Percentiles rank a stretch among this genome's conserved stretches.
phyloP scores from a whole-genome alignment of 2,888 invertebrate genomes.

The Craniophora ligustri region DNA sequence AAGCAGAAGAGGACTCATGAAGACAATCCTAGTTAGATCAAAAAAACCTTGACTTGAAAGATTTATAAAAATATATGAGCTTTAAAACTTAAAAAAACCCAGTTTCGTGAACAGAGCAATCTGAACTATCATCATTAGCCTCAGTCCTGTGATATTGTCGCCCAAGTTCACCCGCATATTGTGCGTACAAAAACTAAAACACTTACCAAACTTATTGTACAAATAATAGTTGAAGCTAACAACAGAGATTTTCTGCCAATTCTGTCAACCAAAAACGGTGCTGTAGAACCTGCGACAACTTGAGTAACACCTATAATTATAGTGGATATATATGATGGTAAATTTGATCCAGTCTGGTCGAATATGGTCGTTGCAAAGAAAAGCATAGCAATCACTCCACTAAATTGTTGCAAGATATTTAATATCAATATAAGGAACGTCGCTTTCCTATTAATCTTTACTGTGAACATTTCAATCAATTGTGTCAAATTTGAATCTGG shows the following conservation, averaged over 20 bases:
- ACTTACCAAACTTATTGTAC: slow-evolving; percentile 68
- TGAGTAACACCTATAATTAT: slow-evolving; percentile 68
- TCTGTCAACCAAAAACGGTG: slow-evolving; percentile 67
- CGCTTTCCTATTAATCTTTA: slow-evolving; percentile 64
- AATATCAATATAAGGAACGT: slow-evolving; percentile 60
- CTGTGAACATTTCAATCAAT: slow-evolving; percentile 61
- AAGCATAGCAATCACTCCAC: slow-evolving; percentile 62
- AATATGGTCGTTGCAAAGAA: slow-evolving; percentile 68
- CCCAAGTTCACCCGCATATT: no score
- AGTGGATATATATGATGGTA: slow-evolving; percentile 64
- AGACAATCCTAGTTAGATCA: no score
- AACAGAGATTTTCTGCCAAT: slow-evolving; percentile 64
- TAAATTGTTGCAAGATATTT: slow-evolving; percentile 62
- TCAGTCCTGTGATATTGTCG: no score
- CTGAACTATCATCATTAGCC: no score
- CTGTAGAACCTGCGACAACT: slow-evolving; percentile 57
- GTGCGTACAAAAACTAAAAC: no score
- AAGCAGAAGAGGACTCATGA: no score
- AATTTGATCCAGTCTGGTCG: slow-evolving; percentile 61
- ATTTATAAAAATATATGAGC: no score
- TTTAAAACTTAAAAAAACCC: no score
- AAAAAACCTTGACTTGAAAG: no score
- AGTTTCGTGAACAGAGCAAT: no score
- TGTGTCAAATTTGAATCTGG: slow-evolving; percentile 36
- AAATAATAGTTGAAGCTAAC: slow-evolving; percentile 61